Base-by-base conservation (phyloP, 2,888 invertebrate genomes). In the Ormyrus pomaceus region DNA sequence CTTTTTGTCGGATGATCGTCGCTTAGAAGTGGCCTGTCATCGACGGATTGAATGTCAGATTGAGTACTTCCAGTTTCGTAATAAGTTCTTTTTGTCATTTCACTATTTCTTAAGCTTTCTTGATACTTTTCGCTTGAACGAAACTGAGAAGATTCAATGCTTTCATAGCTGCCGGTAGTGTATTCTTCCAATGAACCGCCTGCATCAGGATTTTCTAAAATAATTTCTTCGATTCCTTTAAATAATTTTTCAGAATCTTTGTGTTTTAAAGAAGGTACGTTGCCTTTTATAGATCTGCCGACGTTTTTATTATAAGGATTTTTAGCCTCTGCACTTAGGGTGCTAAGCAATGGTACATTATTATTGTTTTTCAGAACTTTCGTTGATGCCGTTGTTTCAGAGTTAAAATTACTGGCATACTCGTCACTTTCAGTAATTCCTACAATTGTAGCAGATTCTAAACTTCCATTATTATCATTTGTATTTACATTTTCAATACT, bases 11-110 rank as follows among this genome's bases (percentile, higher is more conserved):
- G 6, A 34, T 62, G 11, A 51, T 75, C 55, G 2, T 34, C 53
- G 62, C 10, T 46, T 11, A 61, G 6, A 7, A 9, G n/a, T 51
- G 76, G 82, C 6, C 48, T 66, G 7, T 77, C 68, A 56, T 82
- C 70, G 0, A 78, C 66, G 0, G 75, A 70, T 53, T 80, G 75
- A 9, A 79, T 55, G 51, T 48, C n/a, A 6, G 3, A 56, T 19
- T 77, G 51, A 5, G 64, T 66, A 9, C 13, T 61, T n/a, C 50
- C n/a, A n/a, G 13, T 53, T 62, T 62, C 34, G 59, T 13, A 46
- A 6, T 7, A 13, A 2, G 7, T 53, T 46, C 34, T 34, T 34
- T 4, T 34, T 34, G 34, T 34, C 34, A 34, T 34, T 34, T 34
- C 34, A 34, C 4, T 34, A 34, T 34, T 34, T 34, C 34, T 34